Conservation (phyloP, 2,113 vertebrate species). For the Xenus cinereus region DNA sequence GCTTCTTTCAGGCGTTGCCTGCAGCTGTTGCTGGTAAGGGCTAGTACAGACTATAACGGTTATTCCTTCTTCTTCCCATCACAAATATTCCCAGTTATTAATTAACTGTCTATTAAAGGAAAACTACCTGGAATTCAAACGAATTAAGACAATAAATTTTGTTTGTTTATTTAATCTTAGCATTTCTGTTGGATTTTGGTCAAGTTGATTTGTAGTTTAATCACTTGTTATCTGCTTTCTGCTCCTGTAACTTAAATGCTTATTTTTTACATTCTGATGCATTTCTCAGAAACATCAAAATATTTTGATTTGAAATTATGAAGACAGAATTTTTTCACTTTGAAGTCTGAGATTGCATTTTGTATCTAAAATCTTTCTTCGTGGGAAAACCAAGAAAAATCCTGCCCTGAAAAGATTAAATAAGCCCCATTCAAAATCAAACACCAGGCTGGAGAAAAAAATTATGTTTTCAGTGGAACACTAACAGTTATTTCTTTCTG, state of each 20-base stretch:
- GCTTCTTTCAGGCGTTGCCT: neutral
- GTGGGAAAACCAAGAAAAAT: neutral
- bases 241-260: neutral
- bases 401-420: neutral
- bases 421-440: neutral
- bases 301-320: neutral
- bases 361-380: neutral
- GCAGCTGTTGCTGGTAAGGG: neutral
- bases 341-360: neutral
- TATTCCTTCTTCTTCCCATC: neutral
- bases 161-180: neutral
- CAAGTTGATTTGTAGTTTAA: neutral
- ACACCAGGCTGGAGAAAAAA: neutral
- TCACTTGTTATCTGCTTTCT: neutral
- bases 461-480: neutral
- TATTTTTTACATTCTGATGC: neutral
- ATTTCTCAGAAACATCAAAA: neutral
- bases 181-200: neutral
- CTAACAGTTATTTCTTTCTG: neutral
- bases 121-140: neutral
- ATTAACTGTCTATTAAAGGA: neutral
- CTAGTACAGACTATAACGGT: neutral
- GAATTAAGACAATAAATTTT: neutral
- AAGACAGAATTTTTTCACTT: neutral
- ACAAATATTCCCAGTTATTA: neutral